phyloP scores from a whole-genome alignment of 2,113 vertebrate species.

The Brienomyrus longianalis region DNA sequence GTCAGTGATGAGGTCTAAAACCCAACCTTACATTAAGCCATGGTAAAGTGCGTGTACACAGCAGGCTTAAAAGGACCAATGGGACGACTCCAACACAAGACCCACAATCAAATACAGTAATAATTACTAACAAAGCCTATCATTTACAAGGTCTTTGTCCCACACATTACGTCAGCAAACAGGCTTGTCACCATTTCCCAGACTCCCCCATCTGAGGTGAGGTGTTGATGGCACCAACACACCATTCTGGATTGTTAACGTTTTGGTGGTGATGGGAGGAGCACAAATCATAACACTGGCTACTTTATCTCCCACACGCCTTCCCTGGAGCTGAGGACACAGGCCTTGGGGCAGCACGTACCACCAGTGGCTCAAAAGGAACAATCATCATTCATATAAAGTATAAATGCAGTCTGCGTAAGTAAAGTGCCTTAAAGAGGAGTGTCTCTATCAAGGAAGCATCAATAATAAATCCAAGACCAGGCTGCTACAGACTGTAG shows the following conservation, averaged over 20 bases:
- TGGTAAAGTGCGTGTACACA: neutral
- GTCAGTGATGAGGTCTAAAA: neutral
- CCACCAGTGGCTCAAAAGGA: neutral
- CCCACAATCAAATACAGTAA: neutral
- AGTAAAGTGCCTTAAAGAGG: neutral
- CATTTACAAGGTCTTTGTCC: neutral
- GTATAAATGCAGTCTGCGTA: neutral
- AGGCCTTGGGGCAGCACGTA: neutral
- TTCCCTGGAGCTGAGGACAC: neutral
- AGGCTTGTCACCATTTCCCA: neutral
- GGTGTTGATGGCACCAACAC: neutral
- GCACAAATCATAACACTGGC: neutral
- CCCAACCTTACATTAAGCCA: neutral
- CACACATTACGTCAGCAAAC: neutral
- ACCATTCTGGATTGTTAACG: neutral
- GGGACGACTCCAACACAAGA: neutral
- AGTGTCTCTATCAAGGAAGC: neutral
- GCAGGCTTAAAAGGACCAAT: neutral
- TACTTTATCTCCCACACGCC: neutral
- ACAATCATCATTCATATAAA: neutral
- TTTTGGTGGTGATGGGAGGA: neutral
- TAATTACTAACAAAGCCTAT: neutral
- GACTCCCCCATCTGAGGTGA: neutral
- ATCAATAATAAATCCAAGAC: neutral
- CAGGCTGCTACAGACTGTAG: neutral